Conservation (phyloP, 2,797 vertebrate genomes). For the Halcyon chelicuti region DNA sequence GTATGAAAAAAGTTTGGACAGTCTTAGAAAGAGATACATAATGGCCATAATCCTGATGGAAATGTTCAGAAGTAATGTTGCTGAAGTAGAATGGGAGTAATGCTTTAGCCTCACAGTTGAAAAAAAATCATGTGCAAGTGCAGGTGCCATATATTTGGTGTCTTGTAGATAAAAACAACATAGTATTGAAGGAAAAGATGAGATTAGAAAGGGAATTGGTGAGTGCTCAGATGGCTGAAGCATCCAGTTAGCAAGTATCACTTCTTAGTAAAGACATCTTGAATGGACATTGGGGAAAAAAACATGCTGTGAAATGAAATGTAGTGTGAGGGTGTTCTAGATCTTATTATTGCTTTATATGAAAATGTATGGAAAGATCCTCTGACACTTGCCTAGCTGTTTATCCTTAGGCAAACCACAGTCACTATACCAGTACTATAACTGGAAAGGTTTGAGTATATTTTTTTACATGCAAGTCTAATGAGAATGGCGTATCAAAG, state of each 20-base stretch:
- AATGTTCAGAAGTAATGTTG: not conserved
- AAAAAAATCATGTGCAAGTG: not conserved
- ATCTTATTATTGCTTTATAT: not conserved
- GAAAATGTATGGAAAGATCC: not conserved
- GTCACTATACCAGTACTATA: rapidly evolving
- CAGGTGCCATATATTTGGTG: not conserved
- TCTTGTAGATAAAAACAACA: not conserved
- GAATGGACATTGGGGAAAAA: not conserved
- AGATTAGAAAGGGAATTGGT: not conserved
- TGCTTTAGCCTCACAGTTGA: not conserved
- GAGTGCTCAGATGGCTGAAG: not conserved
- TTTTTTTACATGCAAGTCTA: not conserved
- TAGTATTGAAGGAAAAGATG: not conserved
- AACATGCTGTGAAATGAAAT: not conserved
- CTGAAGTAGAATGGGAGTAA: not conserved
- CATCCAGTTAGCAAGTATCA: not conserved
- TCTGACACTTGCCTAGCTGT: not conserved
- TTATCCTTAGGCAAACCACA: not conserved
- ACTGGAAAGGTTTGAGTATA: not conserved
- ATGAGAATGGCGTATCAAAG: not conserved
- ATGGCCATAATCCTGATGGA: not conserved
- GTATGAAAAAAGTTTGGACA: not conserved
- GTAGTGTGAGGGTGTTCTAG: not conserved
- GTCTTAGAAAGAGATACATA: not conserved
- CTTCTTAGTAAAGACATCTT: not conserved